Conservation (phyloP, 92 coral and sea anemone species). For the Pocillopora grandis region DNA sequence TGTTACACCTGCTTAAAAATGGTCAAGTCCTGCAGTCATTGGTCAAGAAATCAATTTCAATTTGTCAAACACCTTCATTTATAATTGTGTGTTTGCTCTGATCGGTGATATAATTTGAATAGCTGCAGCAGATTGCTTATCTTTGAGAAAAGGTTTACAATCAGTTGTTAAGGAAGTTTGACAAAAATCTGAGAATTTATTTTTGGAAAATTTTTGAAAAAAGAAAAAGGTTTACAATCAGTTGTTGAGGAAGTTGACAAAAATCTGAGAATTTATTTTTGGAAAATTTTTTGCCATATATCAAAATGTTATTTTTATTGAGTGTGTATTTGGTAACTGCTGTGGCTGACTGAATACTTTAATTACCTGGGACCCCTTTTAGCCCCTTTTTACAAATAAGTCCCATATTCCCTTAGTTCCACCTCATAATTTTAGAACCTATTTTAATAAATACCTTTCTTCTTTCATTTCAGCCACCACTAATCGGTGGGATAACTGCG, state of each 20-base stretch:
- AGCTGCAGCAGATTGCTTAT: neutral
- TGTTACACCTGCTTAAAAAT: slow-evolving; percentile 1
- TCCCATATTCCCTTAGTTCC: neutral
- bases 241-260: neutral
- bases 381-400: too few relatives aligned
- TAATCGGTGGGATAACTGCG: slow-evolving; percentile 95
- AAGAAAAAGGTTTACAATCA: too few relatives aligned
- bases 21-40: neutral
- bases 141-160: neutral
- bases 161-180: neutral
- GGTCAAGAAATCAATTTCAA: slow-evolving; percentile 28
- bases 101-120: neutral
- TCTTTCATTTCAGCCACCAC: slow-evolving; percentile 80
- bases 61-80: slow-evolving; percentile 4
- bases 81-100: slow-evolving; percentile 3
- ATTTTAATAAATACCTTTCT: slow-evolving; percentile 10
- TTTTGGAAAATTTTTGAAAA: neutral
- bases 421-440: neutral
- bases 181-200: neutral
- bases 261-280: neutral
- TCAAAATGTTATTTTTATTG: neutral
- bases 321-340: neutral
- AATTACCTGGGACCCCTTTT: neutral
- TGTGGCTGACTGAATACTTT: neutral
- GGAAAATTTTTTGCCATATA: neutral